Evolutionary conservation across 2,113 vertebrate species (phyloP).

Genomic region (Cynocephalus volans): DNA sequence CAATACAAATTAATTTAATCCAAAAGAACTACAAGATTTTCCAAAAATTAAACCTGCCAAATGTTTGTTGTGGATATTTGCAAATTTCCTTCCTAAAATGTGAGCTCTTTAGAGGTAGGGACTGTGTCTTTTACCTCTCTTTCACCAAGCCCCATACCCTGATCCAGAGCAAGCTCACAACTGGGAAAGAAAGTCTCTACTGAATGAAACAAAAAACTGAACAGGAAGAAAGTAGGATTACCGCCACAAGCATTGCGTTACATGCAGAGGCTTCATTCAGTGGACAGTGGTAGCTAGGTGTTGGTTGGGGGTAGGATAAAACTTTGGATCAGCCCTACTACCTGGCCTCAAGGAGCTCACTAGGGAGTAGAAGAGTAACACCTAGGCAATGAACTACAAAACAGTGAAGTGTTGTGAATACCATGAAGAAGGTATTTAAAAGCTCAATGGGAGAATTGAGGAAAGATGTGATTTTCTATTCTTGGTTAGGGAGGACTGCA

Average conservation of each 20-base stretch:
- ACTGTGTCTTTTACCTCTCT: not conserved
- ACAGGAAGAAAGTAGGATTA: not conserved
- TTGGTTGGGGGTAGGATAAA: not conserved
- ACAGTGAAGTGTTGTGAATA: not conserved
- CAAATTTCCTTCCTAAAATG: not conserved
- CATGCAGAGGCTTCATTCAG: not conserved
- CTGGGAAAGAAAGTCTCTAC: not conserved
- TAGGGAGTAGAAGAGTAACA: not conserved
- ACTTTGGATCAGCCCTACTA: not conserved
- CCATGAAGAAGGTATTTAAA: not conserved
- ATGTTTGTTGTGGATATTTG: not conserved
- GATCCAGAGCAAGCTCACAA: not conserved
- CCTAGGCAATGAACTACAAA: not conserved
- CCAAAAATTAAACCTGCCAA: conserved; percentile 7
- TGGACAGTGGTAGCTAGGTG: not conserved
- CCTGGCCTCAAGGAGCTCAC: not conserved
- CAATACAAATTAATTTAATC: not conserved
- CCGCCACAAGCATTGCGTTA: not conserved
- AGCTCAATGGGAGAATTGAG: not conserved
- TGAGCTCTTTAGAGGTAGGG: too few species aligned
- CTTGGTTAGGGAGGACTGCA: not conserved
- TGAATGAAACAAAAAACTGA: not conserved
- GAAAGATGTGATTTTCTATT: not conserved
- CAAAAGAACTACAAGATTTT: not conserved
- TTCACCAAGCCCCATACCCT: not conserved